These are phyloP conservation scores for Gobius niger DNA, from an alignment of 2,113 vertebrate genomes.

Conservation along the genomic window DNA sequence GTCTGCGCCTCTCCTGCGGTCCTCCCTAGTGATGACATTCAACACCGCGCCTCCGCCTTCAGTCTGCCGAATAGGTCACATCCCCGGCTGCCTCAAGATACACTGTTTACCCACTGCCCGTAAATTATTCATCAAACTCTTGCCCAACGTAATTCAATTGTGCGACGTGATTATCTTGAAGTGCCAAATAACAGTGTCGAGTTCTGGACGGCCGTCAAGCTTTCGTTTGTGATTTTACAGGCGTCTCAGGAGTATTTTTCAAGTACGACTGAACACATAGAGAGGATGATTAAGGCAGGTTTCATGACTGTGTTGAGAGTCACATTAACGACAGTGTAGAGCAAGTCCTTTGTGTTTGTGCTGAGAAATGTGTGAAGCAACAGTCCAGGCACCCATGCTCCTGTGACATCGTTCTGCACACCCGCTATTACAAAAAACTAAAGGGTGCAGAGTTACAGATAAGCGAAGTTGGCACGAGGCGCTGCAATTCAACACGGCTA, in stretches of 20 bases:
- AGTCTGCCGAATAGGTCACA: conserved; percentile 70
- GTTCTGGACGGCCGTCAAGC: background rate
- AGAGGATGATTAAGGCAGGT: conserved; percentile 17
- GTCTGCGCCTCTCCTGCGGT: conserved; percentile 26
- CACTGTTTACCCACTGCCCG: conserved; percentile 50
- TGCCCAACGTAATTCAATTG: conserved; percentile 29
- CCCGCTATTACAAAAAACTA: no score
- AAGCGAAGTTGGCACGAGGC: conserved; percentile 21
- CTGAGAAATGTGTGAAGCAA: conserved; percentile 43
- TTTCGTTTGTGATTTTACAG: background rate
- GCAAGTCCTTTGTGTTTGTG: conserved; percentile 40
- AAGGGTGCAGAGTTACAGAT: conserved; percentile 22
- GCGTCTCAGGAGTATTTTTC: conserved; percentile 1
- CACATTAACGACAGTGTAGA: conserved; percentile 26
- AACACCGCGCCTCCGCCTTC: conserved; percentile 62
- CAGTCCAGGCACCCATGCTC: conserved; percentile 23
- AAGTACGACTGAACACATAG: conserved; percentile 43
- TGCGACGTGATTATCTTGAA: conserved; percentile 38
- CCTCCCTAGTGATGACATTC: conserved; percentile 68
- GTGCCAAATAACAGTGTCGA: conserved; percentile 35
- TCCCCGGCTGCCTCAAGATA: conserved; percentile 61
- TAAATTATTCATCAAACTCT: conserved; percentile 53
- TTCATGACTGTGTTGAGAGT: background rate
- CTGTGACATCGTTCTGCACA: no score
- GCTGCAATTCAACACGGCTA: conserved; percentile 21